Evolutionary conservation across 2,797 vertebrate genomes (phyloP).

Genomic region (Spea hammondii): DNA sequence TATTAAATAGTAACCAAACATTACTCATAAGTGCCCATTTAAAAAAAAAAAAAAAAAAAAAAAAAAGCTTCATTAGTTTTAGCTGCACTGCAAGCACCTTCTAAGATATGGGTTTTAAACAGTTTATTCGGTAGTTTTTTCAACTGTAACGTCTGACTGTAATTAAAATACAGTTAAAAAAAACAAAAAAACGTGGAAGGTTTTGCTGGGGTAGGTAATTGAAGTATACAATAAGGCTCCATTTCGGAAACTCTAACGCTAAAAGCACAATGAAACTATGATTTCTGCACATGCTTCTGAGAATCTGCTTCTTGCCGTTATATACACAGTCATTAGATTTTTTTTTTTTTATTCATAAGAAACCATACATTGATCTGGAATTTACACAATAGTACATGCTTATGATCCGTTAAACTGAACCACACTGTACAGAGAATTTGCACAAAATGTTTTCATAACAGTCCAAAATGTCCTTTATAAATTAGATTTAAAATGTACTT

Average conservation of each 20-base stretch:
- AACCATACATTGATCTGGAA: constrained; percentile 27
- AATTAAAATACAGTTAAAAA: constrained; percentile 38
- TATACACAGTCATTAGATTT: constrained; percentile 42
- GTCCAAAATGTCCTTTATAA: constrained; percentile 27
- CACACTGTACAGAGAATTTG: constrained; percentile 39
- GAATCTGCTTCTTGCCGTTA: constrained; percentile 18
- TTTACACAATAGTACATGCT: constrained; percentile 44
- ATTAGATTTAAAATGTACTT: constrained; percentile 43
- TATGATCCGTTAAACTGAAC: constrained; percentile 24
- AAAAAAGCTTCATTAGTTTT: no score
- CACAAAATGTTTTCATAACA: constrained; percentile 4
- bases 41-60: background rate
- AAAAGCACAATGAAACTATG: constrained; percentile 1
- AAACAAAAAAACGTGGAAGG: background rate
- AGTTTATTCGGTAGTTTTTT: constrained; percentile 47
- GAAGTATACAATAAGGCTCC: constrained; percentile 7
- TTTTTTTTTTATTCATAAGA: constrained; percentile 13
- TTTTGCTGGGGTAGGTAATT: constrained; percentile 6
- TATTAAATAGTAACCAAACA: background rate
- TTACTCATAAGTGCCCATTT: background rate
- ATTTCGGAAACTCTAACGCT: constrained; percentile 5
- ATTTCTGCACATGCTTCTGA: constrained; percentile 18
- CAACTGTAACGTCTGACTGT: constrained; percentile 30
- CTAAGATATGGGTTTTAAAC: constrained; percentile 25
- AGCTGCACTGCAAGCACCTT: constrained; percentile 1